Evolutionary conservation across 1,140 invertebrate species (phyloP).

Genomic region (Ephestia elutella): DNA sequence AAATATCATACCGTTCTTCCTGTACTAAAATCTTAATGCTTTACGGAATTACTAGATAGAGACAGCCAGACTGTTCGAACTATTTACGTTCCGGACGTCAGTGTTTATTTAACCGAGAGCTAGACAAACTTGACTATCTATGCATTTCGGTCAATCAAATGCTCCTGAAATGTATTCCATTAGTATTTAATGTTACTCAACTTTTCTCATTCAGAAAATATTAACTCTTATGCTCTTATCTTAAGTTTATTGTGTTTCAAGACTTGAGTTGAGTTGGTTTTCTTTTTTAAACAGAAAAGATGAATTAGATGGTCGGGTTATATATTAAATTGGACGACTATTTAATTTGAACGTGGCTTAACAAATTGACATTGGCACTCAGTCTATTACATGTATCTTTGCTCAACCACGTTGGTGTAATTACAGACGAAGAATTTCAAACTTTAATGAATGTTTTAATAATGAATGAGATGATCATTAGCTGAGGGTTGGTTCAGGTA

Average conservation of each 20-base stretch:
- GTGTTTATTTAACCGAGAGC: background rate
- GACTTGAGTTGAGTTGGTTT: too few species aligned
- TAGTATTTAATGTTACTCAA: background rate
- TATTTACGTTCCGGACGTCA: background rate
- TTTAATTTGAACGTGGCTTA: too few species aligned
- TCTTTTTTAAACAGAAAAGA: too few species aligned
- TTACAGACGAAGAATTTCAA: background rate
- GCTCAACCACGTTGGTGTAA: too few species aligned
- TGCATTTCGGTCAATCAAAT: background rate
- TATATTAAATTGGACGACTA: too few species aligned
- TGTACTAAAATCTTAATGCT: background rate
- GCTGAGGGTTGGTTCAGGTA: background rate
- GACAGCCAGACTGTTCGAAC: background rate
- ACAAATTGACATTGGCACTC: too few species aligned
- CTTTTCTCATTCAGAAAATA: background rate
- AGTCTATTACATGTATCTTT: too few species aligned
- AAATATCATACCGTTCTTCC: background rate
- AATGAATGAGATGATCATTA: background rate
- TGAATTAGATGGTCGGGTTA: too few species aligned
- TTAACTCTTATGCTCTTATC: too few species aligned
- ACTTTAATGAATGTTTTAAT: background rate
- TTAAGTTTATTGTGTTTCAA: too few species aligned
- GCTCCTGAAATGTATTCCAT: background rate
- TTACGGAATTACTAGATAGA: background rate
- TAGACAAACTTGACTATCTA: background rate